Evolutionary conservation across 2,888 invertebrate species (phyloP), one percentile per base, ranked within the genome.

Genomic region (Chalcis sispes): DNA sequence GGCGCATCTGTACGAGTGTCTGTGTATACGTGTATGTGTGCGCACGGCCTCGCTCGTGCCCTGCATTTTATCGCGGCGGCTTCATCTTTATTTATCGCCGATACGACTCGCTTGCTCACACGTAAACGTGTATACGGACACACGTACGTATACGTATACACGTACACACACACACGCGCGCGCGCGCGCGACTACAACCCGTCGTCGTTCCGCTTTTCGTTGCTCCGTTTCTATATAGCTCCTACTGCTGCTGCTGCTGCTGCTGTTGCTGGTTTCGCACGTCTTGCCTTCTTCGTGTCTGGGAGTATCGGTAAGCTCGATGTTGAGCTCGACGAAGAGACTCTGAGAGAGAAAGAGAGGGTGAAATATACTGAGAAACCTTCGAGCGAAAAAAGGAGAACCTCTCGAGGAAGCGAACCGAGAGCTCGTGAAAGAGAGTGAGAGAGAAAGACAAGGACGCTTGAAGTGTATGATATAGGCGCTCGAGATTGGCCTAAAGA

Each of bases 71-170:
- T 84, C 83, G 81, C 75, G 80, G 77, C 80, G 81, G 83, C 84
- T 83, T 84, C 84, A 84, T 84, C 84, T 83, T 83, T 84, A 84
- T 84, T 84, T 84, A 84, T 84, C 83, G 83, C 79, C 82, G 83
- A 83, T 83, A 83, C 82, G 82, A 81, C 81, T 81, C 80, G 52
- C 70, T 52, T 52, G 32, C 59, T 36, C 10, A 36, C 4, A 4
- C 36, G 10, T 10, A 4, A 7, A 36, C 10, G 10, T 36, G 36
- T 36, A 36, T 10, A 36, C 10, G 36, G 5, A 36, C 10, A 36
- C 10, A 36, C 10, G 10, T 36, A 36, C 10, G 10, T 36, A 36
- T 36, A 36, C 10, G 10, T 36, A 36, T 36, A 36, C 10, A 20
- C 10, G 10, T 62, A 13, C 46, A 15, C 25, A n/a, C 29, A 25